phyloP scores from a whole-genome alignment of 2,113 vertebrate genomes.

The Scytalopus superciliaris region DNA sequence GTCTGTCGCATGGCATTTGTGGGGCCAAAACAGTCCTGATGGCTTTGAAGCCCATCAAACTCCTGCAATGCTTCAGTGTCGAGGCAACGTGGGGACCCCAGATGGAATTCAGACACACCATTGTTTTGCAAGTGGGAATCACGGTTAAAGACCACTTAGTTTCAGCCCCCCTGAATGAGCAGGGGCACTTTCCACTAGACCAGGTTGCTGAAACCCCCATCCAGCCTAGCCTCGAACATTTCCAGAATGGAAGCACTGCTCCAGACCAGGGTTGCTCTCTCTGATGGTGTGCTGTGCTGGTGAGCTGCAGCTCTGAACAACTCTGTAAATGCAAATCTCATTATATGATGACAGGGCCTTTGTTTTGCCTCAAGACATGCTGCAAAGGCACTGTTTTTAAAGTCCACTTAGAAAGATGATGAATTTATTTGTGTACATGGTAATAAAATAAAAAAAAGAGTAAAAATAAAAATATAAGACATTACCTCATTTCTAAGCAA shows the following conservation, averaged over 20 bases:
- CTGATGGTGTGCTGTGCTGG: accelerated
- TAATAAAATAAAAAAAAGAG: not conserved
- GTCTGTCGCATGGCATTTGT: not conserved
- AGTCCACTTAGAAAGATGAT: not conserved
- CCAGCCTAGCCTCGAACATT: not conserved
- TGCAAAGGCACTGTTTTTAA: not conserved
- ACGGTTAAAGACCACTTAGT: not conserved
- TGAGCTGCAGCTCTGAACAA: not conserved
- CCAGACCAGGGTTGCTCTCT: not conserved
- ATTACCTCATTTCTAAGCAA: not conserved
- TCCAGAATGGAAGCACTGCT: not conserved
- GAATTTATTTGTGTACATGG: accelerated
- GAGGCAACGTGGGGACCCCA: accelerated
- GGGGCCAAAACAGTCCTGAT: not conserved
- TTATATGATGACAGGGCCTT: not conserved
- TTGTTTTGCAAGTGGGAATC: accelerated
- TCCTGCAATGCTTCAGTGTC: not conserved
- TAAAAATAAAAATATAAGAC: not conserved
- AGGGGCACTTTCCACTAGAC: not conserved
- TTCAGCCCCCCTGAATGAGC: not conserved
- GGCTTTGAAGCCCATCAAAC: not conserved
- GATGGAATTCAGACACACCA: accelerated
- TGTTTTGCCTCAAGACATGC: accelerated
- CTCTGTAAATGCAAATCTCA: not conserved
- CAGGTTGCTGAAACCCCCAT: not conserved